Evolutionary conservation across 2,113 vertebrate species (phyloP).

Genomic region (Chionomys nivalis): DNA sequence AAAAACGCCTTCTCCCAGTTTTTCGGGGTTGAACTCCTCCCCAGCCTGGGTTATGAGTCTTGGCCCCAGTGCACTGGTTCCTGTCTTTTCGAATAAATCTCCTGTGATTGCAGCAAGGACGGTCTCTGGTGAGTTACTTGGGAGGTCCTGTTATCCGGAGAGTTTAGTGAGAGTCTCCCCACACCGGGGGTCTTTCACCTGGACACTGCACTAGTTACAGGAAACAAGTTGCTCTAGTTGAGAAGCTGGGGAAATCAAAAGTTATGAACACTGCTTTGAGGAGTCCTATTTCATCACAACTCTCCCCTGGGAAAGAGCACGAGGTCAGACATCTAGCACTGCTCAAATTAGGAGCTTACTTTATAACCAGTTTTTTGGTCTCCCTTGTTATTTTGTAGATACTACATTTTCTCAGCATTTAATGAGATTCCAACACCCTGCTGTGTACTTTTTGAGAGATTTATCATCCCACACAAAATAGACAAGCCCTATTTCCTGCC

Average conservation of each 20-base stretch:
- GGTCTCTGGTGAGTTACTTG: too few relatives aligned
- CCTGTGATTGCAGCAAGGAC: too few relatives aligned
- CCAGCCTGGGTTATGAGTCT: too few relatives aligned
- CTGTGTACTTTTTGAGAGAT: not conserved
- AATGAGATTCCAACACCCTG: not conserved
- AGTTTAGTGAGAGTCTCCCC: too few relatives aligned
- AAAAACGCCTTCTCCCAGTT: too few relatives aligned
- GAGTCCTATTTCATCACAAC: not conserved
- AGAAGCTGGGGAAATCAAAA: constrained; percentile 16
- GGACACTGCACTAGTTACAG: not conserved
- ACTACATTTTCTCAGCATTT: not conserved
- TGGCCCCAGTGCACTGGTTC: too few relatives aligned
- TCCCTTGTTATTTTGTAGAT: not conserved
- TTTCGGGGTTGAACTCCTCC: too few relatives aligned
- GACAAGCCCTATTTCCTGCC: not conserved
- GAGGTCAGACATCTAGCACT: not conserved
- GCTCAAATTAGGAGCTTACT: too few relatives aligned
- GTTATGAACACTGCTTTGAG: not conserved
- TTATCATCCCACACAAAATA: not conserved
- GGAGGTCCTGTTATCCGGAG: too few relatives aligned
- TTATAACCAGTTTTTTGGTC: not conserved
- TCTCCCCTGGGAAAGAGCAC: not conserved
- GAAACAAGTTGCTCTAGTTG: not conserved
- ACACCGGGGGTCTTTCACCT: too few relatives aligned
- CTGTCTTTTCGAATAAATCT: too few relatives aligned